Evolutionary conservation across 1,140 invertebrate species (phyloP), one percentile per base, ranked within the genome.

Genomic region (Metopolophium dirhodum): DNA sequence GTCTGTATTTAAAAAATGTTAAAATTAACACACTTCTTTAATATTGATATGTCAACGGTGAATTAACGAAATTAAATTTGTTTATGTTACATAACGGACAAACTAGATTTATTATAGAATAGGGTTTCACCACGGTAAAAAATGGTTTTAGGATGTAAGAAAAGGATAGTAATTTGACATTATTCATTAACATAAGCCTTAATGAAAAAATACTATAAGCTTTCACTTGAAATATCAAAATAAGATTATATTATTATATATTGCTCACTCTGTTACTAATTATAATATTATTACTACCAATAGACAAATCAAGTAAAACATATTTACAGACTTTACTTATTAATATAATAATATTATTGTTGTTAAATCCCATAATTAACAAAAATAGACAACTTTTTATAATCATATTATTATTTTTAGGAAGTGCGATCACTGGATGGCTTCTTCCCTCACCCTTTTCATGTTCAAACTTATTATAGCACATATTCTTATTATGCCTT

Each of bases 121-220:
- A 30, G 8, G 61, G 30, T 68, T 68, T 30, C 30, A 30, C 30
- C 11, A 6, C 9, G 18, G 11, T 77, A 77, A n/a, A 68, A 77
- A 77, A 18, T n/a, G 7, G 30, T 77, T 77, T 77, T n/a, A 18
- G 1, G 14, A 77, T n/a, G n/a, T n/a, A n/a, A 18, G 61, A 77
- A 18, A 35, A 77, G 30, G n/a, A 77, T n/a, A 77, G 61, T 77
- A 18, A 20, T 77, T 77, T 6, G 14, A 77, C n/a, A n/a, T 18
- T n/a, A 77, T 77, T 77, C 61, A n/a, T n/a, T n/a, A 77, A 68
- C 3, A 30, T 68, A 68, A 68, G 9, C n/a, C 14, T 23, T n/a
- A n/a, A 77, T 77, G 61, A 77, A 77, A 77, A 77, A 54, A 77
- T 77, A n/a, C 14, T 77, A 77, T 77, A 77, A n/a, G n/a, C 61